Percentiles rank a stretch among this genome's conserved stretches.
phyloP scores from a whole-genome alignment of 2,888 invertebrate species.

The Drosophila cracens region DNA sequence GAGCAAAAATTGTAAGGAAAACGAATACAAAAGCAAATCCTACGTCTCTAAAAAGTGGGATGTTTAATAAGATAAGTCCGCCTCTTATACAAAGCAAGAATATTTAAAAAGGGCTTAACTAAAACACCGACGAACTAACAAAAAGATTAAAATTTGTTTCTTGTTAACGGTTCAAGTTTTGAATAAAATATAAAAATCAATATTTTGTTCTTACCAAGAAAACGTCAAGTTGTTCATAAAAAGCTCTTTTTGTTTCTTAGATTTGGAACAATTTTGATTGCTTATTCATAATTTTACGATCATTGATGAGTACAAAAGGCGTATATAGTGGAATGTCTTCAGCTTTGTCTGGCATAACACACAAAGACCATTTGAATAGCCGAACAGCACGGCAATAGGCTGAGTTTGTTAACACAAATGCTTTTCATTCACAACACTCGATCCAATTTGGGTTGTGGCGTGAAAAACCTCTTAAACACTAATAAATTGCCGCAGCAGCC shows the following conservation, averaged over 20 bases:
- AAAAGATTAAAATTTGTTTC: background rate
- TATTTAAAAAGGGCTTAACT: background rate
- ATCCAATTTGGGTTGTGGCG: constrained; percentile 52
- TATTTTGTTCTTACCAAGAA: background rate
- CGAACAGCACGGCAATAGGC: constrained; percentile 40
- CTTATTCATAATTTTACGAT: constrained; percentile 16
- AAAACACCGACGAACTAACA: background rate
- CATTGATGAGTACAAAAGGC: constrained; percentile 10
- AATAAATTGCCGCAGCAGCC: constrained; percentile 65
- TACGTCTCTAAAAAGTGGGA: background rate
- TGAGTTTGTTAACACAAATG: constrained; percentile 5
- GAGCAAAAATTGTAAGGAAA: background rate
- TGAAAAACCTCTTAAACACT: constrained; percentile 77
- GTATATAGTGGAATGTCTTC: constrained; percentile 6
- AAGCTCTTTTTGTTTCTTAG: background rate
- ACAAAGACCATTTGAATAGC: constrained; percentile 35
- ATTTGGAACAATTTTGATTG: background rate
- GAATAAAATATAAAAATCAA: background rate
- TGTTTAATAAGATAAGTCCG: background rate
- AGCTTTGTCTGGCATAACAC: constrained; percentile 22
- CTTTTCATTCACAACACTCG: constrained; percentile 55
- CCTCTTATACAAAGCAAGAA: background rate
- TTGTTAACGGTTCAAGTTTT: background rate
- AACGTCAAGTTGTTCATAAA: background rate
- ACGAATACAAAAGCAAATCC: background rate